Base-by-base conservation (phyloP, 2,113 vertebrate genomes). In the Strigops habroptila region DNA sequence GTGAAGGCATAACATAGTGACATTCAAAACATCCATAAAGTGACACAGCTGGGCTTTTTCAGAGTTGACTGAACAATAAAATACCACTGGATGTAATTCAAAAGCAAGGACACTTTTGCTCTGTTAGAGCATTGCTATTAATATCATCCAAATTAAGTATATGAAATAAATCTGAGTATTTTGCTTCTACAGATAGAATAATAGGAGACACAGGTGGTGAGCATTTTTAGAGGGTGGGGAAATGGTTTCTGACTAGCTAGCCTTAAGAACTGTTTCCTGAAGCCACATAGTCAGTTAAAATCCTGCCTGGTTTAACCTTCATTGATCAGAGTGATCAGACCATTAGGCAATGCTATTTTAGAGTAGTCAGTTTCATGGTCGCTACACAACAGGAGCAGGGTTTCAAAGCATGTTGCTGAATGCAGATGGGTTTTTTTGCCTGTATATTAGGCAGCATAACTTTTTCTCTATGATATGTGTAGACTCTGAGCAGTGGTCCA, bases 341-440 rank as follows among this genome's bases (percentile, higher is more conserved):
- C n/a, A 41, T 27, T 28, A 68, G 41, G 41, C 1, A 1, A 24
- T 10, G 11, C 2, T 53, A 8, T 12, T 90, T 73, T 43, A 82
- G 18, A 90, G 25, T 3, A 44, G 4, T 37, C 10, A 2, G 27
- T 57, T 76, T 63, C 35, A 23, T 10, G 8, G 8, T 81, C 17
- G 18, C 27, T 62, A 15, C 2, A 35, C 12, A 86, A 81, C 14
- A 91, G 48, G 23, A 13, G 2, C 12, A 65, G 39, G 25, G 62
- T 60, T 86, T 69, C 43, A 81, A 86, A 77, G 46, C 13, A 48
- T 35, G 35, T 62, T 18, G 14, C 49, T 46, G 48, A 73, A 88
- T 1, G 1, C 2, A 0, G 4, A 3, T 12, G 22, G 4, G 2
- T 14, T 60, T 64, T 46, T 51, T 83, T 37, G 7, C 30, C 14